A percentile compares a stretch with the other conserved stretches of the same genome.
Conservation (phyloP, 1,140 invertebrate genomes). For the Drosophila yakuba region DNA sequence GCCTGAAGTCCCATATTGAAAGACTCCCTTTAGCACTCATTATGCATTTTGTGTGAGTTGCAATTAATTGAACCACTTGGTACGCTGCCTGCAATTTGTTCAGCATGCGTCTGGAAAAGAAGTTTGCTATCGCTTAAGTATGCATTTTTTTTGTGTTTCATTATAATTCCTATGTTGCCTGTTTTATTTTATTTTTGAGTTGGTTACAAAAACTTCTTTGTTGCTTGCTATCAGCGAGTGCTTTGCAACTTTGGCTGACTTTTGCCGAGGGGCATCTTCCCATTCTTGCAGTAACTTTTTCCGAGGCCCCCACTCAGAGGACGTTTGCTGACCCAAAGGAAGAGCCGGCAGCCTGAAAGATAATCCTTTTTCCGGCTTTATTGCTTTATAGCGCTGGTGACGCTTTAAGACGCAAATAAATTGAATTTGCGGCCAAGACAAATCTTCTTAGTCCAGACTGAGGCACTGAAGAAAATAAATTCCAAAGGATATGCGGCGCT, state of each 20-base stretch:
- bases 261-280: constrained; percentile 30
- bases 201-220: constrained; percentile 62
- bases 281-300: constrained; percentile 55
- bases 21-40: constrained; percentile 32
- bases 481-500: too few relatives aligned
- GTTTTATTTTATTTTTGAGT: constrained; percentile 5
- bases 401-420: constrained; percentile 77
- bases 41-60: constrained; percentile 63
- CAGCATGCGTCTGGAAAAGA: constrained; percentile 10
- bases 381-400: constrained; percentile 63
- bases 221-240: constrained; percentile 60
- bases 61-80: constrained; percentile 78
- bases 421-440: constrained; percentile 65
- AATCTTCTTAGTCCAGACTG: constrained; percentile 36
- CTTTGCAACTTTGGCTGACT: constrained; percentile 64
- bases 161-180: constrained; percentile 18
- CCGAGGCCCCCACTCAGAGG: constrained; percentile 13
- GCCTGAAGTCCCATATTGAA: constrained; percentile 10
- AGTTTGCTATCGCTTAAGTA: constrained; percentile 50
- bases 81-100: constrained; percentile 29
- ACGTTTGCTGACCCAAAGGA: constrained; percentile 30
- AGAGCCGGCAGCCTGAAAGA: constrained; percentile 31
- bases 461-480: constrained; percentile 13
- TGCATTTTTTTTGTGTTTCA: constrained; percentile 33
- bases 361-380: constrained; percentile 78